Base-by-base conservation (phyloP, 2,113 vertebrate species). In the Brachypteracias leptosomus region DNA sequence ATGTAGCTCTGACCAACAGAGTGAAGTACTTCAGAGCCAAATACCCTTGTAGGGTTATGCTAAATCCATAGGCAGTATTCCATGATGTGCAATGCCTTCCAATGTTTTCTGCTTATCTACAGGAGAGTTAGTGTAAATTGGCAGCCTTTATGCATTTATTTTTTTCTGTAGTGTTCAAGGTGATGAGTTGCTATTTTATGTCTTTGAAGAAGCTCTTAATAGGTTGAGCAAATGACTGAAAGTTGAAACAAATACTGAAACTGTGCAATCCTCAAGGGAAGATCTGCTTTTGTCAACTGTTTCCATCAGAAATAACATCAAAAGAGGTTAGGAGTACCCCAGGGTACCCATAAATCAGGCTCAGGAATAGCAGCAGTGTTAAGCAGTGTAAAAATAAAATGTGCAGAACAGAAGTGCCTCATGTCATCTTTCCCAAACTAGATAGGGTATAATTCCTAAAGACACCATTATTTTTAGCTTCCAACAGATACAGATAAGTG, bases 401-500 rank as follows among this genome's bases (percentile, higher is more conserved):
- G 31, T 74, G 65, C n/a, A 57, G 80, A 90, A 70, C 73, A 91
- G 42, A 91, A 87, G 66, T 47, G 40, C 44, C 21, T 82, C 52
- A 21, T 21, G 2, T 68, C 42, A 77, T 87, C 75, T 91, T 86
- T 85, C 38, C 89, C 33, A 2, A 70, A 63, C 42, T 80, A 74
- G 2, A 3, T 55, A 92, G 75, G 31, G 42, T 74, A 93, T 40
- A 84, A 74, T 96, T 97, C 93, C 94, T 95, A 75, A 88, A 96
- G 95, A 85, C 81, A 85, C 70, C 16, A 29, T 94, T 96, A 96
- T 91, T 96, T 94, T 96, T 94, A 90, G 52, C 52, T 85, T 94
- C 86, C 40, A 89, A 54, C 42, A 94, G 90, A 85, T 91, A 79
- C 20, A 46, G 57, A 31, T 81, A 84, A 76, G 18, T 94, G 82